Evolutionary conservation across 2,113 vertebrate genomes (phyloP).

Genomic region (Zeus faber): DNA sequence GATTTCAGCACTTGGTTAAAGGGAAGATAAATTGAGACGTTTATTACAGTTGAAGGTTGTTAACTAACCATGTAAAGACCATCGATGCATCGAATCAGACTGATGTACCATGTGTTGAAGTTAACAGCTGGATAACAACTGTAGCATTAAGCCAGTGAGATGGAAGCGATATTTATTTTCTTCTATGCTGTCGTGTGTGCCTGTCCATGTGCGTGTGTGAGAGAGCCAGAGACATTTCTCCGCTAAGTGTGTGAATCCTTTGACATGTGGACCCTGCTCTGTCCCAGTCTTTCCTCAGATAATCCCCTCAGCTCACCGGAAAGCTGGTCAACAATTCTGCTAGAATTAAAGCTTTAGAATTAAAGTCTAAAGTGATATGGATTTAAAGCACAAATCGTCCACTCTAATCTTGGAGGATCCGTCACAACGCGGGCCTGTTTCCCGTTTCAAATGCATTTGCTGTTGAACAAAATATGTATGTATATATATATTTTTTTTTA

Average conservation of each 20-base stretch:
- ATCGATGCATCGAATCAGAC: not conserved
- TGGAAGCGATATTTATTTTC: too few species aligned
- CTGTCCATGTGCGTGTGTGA: not conserved
- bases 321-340: not conserved
- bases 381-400: not conserved
- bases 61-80: not conserved
- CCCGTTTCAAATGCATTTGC: not conserved
- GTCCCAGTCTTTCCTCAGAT: not conserved
- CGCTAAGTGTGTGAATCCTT: not conserved
- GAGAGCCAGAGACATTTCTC: too few species aligned
- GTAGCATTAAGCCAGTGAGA: not conserved
- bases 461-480: constrained; percentile 1
- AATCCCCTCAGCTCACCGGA: not conserved
- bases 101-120: not conserved
- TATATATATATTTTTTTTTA: not conserved
- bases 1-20: too few species aligned
- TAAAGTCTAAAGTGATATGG: not conserved
- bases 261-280: not conserved
- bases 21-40: too few species aligned
- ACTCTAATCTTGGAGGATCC: constrained; percentile 8
- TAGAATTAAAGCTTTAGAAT: not conserved
- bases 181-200: not conserved
- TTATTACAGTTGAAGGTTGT: not conserved
- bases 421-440: not conserved
- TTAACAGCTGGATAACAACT: not conserved